Evolutionary conservation across 2,888 invertebrate species (phyloP).

Genomic region (Barypeithes pellucidus): DNA sequence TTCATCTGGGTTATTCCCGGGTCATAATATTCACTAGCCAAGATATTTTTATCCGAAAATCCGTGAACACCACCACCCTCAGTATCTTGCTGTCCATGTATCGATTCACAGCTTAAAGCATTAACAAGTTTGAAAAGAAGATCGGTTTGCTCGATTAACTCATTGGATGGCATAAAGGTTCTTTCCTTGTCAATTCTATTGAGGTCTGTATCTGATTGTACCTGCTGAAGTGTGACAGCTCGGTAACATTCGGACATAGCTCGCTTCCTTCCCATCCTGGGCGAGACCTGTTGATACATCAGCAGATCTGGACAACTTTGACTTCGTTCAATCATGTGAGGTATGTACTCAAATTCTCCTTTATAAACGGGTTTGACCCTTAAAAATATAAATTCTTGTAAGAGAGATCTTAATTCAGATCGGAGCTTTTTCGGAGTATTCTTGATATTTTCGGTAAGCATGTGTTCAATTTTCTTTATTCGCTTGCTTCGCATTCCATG

Average conservation of each 20-base stretch:
- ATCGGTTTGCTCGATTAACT: slow-evolving; percentile 83
- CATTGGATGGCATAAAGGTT: slow-evolving; percentile 80
- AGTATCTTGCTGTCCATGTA: slow-evolving; percentile 42
- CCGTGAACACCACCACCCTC: slow-evolving; percentile 77
- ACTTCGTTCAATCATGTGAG: slow-evolving; percentile 73
- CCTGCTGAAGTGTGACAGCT: slow-evolving; percentile 71
- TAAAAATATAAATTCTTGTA: slow-evolving; percentile 83
- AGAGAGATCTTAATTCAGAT: slow-evolving; percentile 65
- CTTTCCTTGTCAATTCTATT: slow-evolving; percentile 83
- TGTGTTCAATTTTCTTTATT: slow-evolving; percentile 82
- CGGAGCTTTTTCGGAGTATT: slow-evolving; percentile 86
- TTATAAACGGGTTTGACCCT: slow-evolving; percentile 85
- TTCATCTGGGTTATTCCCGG: slow-evolving; percentile 63
- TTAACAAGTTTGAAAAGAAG: slow-evolving; percentile 84
- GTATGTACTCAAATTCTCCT: slow-evolving; percentile 71
- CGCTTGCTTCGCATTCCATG: slow-evolving; percentile 84
- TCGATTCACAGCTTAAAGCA: slow-evolving; percentile 77
- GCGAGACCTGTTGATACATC: slow-evolving; percentile 70
- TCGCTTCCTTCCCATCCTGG: slow-evolving; percentile 71
- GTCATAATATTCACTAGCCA: slow-evolving; percentile 77
- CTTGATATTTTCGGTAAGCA: slow-evolving; percentile 83
- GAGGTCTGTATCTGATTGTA: slow-evolving; percentile 86
- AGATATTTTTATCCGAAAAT: slow-evolving; percentile 82
- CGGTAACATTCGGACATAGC: slow-evolving; percentile 78
- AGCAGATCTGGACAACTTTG: slow-evolving; percentile 84